These are phyloP conservation scores for Pterophyllum scalare DNA, from an alignment of 2,113 vertebrate species.

Conservation along the genomic window DNA sequence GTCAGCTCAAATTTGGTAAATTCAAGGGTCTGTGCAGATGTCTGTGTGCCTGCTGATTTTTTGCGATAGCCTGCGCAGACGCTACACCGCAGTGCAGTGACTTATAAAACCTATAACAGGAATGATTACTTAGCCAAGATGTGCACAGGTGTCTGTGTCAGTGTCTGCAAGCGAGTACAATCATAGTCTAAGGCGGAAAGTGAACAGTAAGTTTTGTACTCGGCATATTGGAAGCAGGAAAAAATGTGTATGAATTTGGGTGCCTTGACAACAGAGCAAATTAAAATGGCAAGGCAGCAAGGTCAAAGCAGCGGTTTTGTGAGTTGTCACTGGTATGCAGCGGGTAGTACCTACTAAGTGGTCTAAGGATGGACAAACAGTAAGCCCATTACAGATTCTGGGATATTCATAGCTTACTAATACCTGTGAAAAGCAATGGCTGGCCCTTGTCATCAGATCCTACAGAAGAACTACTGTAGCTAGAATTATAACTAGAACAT, in stretches of 20 bases:
- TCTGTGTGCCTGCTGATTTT: neutral
- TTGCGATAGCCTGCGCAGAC: neutral
- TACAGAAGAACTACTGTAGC: neutral
- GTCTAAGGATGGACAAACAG: neutral
- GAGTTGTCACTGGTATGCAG: neutral
- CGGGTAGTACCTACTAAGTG: neutral
- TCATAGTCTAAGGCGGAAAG: neutral
- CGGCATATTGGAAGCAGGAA: neutral
- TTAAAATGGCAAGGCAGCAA: neutral
- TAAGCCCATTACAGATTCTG: neutral
- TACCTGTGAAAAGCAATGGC: neutral
- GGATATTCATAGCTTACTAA: neutral
- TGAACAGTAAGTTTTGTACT: neutral
- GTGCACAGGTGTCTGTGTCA: neutral
- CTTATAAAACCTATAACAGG: neutral
- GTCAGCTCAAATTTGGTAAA: neutral
- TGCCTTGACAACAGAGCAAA: neutral
- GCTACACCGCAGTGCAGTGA: neutral
- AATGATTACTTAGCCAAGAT: neutral
- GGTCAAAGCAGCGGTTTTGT: neutral
- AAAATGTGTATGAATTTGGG: neutral
- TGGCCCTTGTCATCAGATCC: neutral
- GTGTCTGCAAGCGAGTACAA: neutral
- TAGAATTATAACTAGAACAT: neutral
- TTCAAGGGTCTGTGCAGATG: neutral